Base-by-base conservation (phyloP, 1,140 invertebrate species). In the Trichoplusia ni region DNA sequence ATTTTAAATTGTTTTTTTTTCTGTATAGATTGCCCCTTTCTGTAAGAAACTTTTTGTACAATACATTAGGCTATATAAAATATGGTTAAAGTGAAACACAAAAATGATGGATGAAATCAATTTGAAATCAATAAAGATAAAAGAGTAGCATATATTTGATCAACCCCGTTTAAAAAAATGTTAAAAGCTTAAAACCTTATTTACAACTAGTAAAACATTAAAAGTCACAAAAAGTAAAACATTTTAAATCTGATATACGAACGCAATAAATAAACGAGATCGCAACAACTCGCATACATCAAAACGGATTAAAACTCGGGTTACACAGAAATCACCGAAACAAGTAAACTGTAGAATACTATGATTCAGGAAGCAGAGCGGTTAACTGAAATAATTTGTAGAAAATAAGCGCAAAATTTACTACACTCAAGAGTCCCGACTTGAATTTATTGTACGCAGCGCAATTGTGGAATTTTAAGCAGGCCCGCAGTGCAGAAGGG, bases 381-480 rank as follows among this genome's bases (percentile, higher is more conserved):
- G 44, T 68, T 64, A 67, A 62, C 62, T 63, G 54, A 74, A 79
- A 74, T 71, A 79, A 77, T 79, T 81, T 81, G 69, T 67, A 64
- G 69, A 70, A 79, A 77, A 79, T 79, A 75, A 79, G 73, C 70
- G 67, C 69, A 40, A 79, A 79, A 79, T 81, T 81, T 77, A 77
- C 75, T 74, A 44, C 73, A 44, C 69, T 46, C 29, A 63, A 44
- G 72, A 64, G 63, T 77, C 64, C 60, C 64, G 67, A 77, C 68
- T 75, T 74, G 72, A 79, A 81, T 81, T 81, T 81, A 81, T 79
- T 73, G 77, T 75, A 77, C 76, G 77, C 69, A 74, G 77, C 70
- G 64, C 77, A 75, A 75, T 79, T 73, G 68, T 71, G 66, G 79
- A 81, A 81, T 81, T 77, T 79, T 70, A 79, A 81, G 53, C 75